A percentile compares a stretch with the other conserved stretches of the same genome.
Evolutionary conservation across 2,888 invertebrate species (phyloP).

Genomic region (Drymonia ruficornis): DNA sequence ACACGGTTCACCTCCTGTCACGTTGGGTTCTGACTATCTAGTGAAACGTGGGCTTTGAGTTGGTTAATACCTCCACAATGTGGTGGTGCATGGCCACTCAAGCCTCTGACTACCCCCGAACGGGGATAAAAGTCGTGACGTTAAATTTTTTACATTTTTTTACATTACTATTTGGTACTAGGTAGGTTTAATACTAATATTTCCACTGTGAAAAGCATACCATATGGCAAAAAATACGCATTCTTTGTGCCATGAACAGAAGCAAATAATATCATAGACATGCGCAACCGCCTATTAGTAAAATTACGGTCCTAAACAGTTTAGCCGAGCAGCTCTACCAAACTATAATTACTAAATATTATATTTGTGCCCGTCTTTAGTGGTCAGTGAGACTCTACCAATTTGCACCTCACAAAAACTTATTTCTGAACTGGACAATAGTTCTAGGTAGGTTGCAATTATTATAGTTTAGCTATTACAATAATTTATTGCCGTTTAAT

Average conservation of each 20-base stretch:
- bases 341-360: slow-evolving; percentile 41
- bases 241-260: slow-evolving; percentile 6
- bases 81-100: too few species aligned
- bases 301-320: slow-evolving; percentile 37
- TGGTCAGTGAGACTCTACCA: slow-evolving; percentile 46
- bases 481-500: slow-evolving; percentile 84
- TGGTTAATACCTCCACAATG: too few species aligned
- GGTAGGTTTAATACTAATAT: too few species aligned
- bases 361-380: slow-evolving; percentile 53
- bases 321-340: slow-evolving; percentile 28
- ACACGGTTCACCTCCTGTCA: too few species aligned
- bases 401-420: slow-evolving; percentile 32
- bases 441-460: slow-evolving; percentile 52
- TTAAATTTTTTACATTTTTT: too few species aligned
- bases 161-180: too few species aligned
- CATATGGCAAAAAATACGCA: neutral
- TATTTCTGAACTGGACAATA: slow-evolving; percentile 39
- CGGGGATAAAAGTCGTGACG: too few species aligned
- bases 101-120: too few species aligned
- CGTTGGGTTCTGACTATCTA: too few species aligned
- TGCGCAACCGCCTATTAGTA: slow-evolving; percentile 30
- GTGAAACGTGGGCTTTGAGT: too few species aligned
- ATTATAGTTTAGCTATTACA: slow-evolving; percentile 78
- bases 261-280: slow-evolving; percentile 16
- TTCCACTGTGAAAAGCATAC: too few species aligned